phyloP scores from a whole-genome alignment of 2,888 invertebrate genomes.

The Brachyptera risi region DNA sequence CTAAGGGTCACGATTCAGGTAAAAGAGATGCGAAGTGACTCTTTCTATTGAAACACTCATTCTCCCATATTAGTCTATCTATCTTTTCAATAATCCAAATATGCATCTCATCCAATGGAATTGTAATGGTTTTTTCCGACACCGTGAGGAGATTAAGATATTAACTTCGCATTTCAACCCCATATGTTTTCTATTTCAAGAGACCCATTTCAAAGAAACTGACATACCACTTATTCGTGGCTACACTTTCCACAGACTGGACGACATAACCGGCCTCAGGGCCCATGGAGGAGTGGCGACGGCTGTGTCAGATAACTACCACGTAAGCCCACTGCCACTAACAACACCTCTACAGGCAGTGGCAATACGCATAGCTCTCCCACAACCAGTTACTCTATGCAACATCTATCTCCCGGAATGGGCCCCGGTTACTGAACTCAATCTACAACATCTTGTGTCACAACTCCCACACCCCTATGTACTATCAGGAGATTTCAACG shows the following conservation, averaged over 20 bases:
- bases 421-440: too few relatives aligned
- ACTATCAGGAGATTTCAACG: too few relatives aligned
- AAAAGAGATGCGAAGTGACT: too few relatives aligned
- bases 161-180: not conserved
- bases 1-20: too few relatives aligned
- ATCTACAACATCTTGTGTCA: too few relatives aligned
- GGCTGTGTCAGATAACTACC: not conserved
- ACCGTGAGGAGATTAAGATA: not conserved
- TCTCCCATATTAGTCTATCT: not conserved
- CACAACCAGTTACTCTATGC: not conserved
- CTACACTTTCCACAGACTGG: not conserved
- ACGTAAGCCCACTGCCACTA: too few relatives aligned
- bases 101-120: not conserved
- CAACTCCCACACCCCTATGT: too few relatives aligned
- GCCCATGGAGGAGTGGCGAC: constrained; percentile 2
- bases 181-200: not conserved
- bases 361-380: not conserved
- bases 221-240: not conserved
- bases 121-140: not conserved
- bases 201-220: not conserved
- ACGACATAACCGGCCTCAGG: not conserved
- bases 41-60: too few relatives aligned
- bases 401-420: too few relatives aligned
- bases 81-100: not conserved
- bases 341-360: too few relatives aligned